Base-by-base conservation (phyloP, 2,113 vertebrate species). In the Trogon melanurus region DNA sequence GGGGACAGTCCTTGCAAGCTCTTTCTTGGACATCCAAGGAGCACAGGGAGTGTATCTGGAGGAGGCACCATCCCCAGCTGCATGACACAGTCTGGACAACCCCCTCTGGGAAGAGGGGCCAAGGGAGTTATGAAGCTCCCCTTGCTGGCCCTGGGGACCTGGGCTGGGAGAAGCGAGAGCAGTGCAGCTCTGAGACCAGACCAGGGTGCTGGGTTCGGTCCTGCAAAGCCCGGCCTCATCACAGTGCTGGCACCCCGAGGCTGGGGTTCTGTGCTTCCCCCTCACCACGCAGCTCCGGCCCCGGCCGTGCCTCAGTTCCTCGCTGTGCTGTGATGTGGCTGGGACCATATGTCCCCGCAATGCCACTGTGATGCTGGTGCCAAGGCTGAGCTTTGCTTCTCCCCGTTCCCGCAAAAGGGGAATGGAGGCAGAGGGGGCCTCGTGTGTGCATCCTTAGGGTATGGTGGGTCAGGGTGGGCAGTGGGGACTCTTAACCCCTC, bases 51-150 rank as follows among this genome's bases (percentile, higher is more conserved):
- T 1, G 4, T 57, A 22, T 62, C 79, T 47, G 45, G 66, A 71
- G 70, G 53, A 0, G 0, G 17, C 65, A 62, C 10, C 0, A 0
- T 34, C 51, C 64, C 30, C 44, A 20, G 34, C 18, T 29, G n/a
- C 6, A 1, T 26, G 16, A 30, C 41, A 72, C 25, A 69, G 17
- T 19, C 62, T 23, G 41, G 30, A 8, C 27, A 62, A 17, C n/a
- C 32, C 18, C 16, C 61, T 62, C 15, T 0, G 0, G 53, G 29
- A 32, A 38, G 38, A 65, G 38, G 14, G 11, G 30, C 3, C 41
- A 41, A 13, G 10, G 20, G 30, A 7, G 9, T 34, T 44, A 6
- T 13, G 48, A 25, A 17, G 20, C 27, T 73, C 11, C 41, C 12
- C 4, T 38, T 14, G 0, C 15, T 27, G 47, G 48, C 11, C 27